A percentile compares a stretch with the other conserved stretches of the same genome.
phyloP scores from a whole-genome alignment of 2,797 vertebrate species.

The Agapornis canus region DNA sequence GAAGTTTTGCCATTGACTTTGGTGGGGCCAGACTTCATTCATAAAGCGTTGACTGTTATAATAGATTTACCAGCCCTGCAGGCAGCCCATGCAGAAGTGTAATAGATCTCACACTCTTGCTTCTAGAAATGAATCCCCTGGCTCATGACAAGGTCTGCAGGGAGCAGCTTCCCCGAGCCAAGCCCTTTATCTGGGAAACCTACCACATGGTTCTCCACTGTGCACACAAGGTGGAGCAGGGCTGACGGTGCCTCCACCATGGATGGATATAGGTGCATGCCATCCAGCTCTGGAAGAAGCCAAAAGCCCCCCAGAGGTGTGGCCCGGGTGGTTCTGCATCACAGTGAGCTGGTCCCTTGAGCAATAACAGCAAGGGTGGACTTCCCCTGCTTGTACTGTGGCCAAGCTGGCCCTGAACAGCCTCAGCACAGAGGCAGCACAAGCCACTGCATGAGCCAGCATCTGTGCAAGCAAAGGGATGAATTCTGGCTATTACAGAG shows the following conservation, averaged over 20 bases:
- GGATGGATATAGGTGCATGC: accelerated
- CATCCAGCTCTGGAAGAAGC: neutral
- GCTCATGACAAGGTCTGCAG: neutral
- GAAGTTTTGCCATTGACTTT: slow-evolving; percentile 9
- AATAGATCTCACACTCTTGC: neutral
- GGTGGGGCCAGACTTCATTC: slow-evolving; percentile 17
- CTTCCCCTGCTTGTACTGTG: neutral
- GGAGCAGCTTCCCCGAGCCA: neutral
- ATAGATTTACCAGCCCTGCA: slow-evolving; percentile 3
- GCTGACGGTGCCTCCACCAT: neutral
- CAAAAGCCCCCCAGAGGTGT: neutral
- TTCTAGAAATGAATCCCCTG: slow-evolving; percentile 5
- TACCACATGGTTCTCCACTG: neutral
- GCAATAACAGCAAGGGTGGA: neutral
- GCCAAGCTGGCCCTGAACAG: neutral
- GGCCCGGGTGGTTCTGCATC: neutral
- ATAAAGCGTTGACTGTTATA: neutral
- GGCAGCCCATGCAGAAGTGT: slow-evolving; percentile 20
- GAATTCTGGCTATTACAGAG: accelerated
- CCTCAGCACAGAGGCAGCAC: neutral
- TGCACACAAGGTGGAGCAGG: neutral
- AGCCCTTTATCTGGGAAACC: neutral
- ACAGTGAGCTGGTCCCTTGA: accelerated
- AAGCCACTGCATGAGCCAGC: neutral
- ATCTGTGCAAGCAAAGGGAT: neutral